Percentiles rank a stretch among this genome's conserved stretches.
phyloP scores from a whole-genome alignment of 92 coral and sea anemone genomes.

The Actinernus sp. region DNA sequence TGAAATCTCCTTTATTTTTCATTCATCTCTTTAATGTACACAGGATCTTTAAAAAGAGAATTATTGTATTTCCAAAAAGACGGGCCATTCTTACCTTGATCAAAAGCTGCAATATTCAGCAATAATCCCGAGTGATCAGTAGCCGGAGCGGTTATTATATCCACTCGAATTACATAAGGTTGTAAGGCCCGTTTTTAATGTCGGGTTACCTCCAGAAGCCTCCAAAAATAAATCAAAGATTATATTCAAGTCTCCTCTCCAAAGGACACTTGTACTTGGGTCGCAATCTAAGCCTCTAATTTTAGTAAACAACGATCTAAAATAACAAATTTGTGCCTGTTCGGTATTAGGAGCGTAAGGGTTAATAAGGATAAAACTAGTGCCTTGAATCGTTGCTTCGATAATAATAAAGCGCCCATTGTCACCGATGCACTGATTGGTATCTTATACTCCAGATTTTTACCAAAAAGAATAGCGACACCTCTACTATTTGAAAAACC shows the following conservation, averaged over 20 bases:
- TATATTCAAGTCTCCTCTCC: conserved; percentile 16
- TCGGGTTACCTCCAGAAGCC: conserved; percentile 9
- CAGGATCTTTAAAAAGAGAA: conserved; percentile 4
- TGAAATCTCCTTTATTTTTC: background rate
- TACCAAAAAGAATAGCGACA: background rate
- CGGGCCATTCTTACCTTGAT: conserved; percentile 7
- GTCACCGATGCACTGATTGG: too few species aligned
- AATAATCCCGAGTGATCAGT: conserved; percentile 21
- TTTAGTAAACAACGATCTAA: background rate
- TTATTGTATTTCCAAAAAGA: conserved; percentile 34
- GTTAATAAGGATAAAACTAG: too few species aligned
- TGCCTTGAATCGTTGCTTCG: too few species aligned
- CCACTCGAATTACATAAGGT: conserved; percentile 1
- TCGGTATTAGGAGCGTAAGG: too few species aligned
- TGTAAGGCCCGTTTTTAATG: conserved; percentile 11
- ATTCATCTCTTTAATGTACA: background rate
- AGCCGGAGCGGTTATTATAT: conserved; percentile 25
- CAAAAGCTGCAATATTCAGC: conserved; percentile 2
- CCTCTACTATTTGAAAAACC: background rate
- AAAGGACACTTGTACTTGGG: background rate
- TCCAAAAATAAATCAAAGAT: conserved; percentile 5
- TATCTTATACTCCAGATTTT: background rate
- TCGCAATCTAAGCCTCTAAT: background rate
- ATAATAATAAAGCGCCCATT: too few species aligned
- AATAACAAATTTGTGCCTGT: too few species aligned